Base-by-base conservation (phyloP, 2,113 vertebrate genomes). In the Halcyon malimbica region DNA sequence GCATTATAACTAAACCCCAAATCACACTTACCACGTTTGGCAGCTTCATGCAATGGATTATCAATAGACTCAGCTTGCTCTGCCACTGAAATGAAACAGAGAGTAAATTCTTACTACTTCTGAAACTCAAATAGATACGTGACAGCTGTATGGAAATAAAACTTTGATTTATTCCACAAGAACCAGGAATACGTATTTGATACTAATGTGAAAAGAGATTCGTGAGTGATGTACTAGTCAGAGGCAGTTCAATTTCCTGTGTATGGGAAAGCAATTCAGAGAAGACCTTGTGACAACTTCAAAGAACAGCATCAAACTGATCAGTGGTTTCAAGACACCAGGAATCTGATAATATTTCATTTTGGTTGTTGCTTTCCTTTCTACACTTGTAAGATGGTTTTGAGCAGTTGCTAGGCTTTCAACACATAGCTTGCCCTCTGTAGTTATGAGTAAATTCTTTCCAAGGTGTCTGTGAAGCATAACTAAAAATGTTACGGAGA, bases 31-130 rank as follows among this genome's bases (percentile, higher is more conserved):
- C 99, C 99, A 98, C 99, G 98, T 97, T 99, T 99, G 78, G 99
- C 99, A 93, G 99, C 99, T 97, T 99, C 99, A 33, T 99, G 99
- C 97, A 99, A 97, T 56, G 99, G 99, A 93, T 99, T 99, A 96
- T 99, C 99, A 78, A 99, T 99, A 41, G 99, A 99, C 91, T 99
- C 99, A 18, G 99, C 99, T 93, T 99, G 98, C 80, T 99, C 99
- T 37, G 99, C 99, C 98, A 99, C 99, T 99, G 97, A 83, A 97
- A 97, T 17, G 37, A 96, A 97, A 96, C 37, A 41, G 68, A 78
- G n/a, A 67, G 21, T 50, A 87, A 82, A 91, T 83, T 92, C 54
- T 90, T 88, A 87, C 39, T 82, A 77, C 21, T 79, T 95, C 33
- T 87, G 78, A 79, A 84, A 87, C 9, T 25, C 33, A 89, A 51